Evolutionary conservation across 1,140 invertebrate genomes (phyloP).

Genomic region (Euwallacea fornicatus): DNA sequence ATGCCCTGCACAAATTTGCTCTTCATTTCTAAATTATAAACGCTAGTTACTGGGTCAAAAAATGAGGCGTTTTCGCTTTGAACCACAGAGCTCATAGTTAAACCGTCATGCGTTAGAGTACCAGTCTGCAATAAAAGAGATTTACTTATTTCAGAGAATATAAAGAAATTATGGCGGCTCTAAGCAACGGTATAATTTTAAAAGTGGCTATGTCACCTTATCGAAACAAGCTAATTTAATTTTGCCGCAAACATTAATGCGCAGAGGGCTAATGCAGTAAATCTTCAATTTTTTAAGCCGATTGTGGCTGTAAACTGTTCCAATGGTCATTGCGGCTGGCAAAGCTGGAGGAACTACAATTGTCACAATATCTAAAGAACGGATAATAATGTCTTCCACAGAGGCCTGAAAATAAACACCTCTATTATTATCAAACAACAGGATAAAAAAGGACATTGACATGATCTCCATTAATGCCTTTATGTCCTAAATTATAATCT

Average conservation of each 20-base stretch:
- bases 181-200: too few relatives aligned
- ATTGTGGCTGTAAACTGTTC: conserved; percentile 77
- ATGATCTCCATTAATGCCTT: background rate
- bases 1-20: conserved; percentile 63
- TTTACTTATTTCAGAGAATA: background rate
- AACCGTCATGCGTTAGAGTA: conserved; percentile 90
- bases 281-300: conserved; percentile 78
- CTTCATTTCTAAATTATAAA: conserved; percentile 55
- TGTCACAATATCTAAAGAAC: conserved; percentile 88
- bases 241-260: conserved; percentile 87
- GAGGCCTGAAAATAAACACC: conserved; percentile 44
- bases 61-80: conserved; percentile 63
- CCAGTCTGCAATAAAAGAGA: conserved; percentile 68
- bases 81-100: conserved; percentile 89
- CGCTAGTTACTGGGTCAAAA: conserved; percentile 60
- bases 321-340: conserved; percentile 93
- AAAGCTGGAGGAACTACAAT: conserved; percentile 93
- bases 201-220: conserved; percentile 12
- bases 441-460: background rate
- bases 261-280: conserved; percentile 87
- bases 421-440: background rate
- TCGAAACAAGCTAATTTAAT: conserved; percentile 80
- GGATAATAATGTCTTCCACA: conserved; percentile 56
- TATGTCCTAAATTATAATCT: background rate
- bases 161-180: background rate